phyloP scores from a whole-genome alignment of 1,140 invertebrate genomes.

The Drosophila teissieri region DNA sequence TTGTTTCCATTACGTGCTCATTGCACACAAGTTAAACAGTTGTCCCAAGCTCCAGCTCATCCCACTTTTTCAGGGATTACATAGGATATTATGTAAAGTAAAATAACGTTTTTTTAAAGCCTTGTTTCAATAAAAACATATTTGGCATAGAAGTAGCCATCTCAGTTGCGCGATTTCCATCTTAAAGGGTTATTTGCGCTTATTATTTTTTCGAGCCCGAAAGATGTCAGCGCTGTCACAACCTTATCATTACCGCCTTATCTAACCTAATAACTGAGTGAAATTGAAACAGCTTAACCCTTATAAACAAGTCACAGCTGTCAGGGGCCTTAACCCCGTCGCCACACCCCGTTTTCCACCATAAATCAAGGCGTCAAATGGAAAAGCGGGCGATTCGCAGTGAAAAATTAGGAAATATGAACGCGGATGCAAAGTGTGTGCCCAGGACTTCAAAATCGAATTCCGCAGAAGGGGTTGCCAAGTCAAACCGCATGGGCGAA shows the following conservation, averaged over 20 bases:
- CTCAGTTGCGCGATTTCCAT: neutral
- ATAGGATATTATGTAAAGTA: slow-evolving; percentile 14
- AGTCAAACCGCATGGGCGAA: slow-evolving; percentile 37
- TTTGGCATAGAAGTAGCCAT: neutral
- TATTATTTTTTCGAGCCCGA: slow-evolving; percentile 34
- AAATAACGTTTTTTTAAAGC: neutral
- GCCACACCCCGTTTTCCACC: slow-evolving; percentile 41
- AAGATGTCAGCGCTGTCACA: slow-evolving; percentile 61
- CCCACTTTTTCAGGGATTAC: neutral
- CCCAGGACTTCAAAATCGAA: slow-evolving; percentile 21
- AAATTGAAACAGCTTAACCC: slow-evolving; percentile 82
- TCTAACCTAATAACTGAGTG: slow-evolving; percentile 75
- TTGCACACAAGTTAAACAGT: slow-evolving; percentile 71
- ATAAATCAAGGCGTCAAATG: slow-evolving; percentile 68
- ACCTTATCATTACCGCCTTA: slow-evolving; percentile 76
- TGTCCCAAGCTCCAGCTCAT: slow-evolving; percentile 17
- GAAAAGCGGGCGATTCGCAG: slow-evolving; percentile 50
- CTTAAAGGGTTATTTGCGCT: slow-evolving; percentile 7
- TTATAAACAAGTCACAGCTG: slow-evolving; percentile 71
- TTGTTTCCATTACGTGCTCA: slow-evolving; percentile 27
- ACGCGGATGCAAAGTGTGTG: slow-evolving; percentile 48
- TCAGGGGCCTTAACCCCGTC: slow-evolving; percentile 29
- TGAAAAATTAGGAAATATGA: slow-evolving; percentile 77
- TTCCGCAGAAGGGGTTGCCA: slow-evolving; percentile 22
- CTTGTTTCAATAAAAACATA: neutral